Evolutionary conservation across 2,797 vertebrate genomes (phyloP).

Genomic region (Brachymystax lenok): DNA sequence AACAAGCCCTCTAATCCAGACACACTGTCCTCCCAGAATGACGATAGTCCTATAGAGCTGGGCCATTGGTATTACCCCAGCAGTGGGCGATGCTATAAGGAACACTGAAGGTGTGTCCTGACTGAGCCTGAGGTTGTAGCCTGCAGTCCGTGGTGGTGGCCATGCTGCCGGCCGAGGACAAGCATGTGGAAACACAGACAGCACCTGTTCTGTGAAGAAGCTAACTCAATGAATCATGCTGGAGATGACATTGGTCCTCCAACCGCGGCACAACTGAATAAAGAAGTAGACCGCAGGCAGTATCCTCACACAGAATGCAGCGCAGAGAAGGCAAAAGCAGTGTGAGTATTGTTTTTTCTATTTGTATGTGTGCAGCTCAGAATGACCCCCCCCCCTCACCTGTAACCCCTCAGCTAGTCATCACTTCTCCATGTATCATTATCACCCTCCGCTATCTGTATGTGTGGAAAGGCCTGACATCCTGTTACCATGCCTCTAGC

Average conservation of each 20-base stretch:
- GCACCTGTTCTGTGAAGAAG: background rate
- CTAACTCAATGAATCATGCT: background rate
- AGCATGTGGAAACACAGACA: background rate
- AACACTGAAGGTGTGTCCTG: background rate
- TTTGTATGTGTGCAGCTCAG: background rate
- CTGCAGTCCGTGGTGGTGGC: background rate
- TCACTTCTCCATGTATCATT: slow-evolving; percentile 28
- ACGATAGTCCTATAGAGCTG: slow-evolving; percentile 15
- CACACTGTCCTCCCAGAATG: background rate
- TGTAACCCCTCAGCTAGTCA: slow-evolving; percentile 11
- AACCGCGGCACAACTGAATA: background rate
- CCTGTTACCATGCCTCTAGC: slow-evolving; percentile 32
- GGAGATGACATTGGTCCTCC: background rate
- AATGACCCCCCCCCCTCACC: background rate
- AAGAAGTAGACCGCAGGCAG: background rate
- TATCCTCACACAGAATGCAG: background rate
- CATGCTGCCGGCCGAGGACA: background rate
- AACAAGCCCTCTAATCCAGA: background rate
- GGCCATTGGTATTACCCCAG: slow-evolving; percentile 1
- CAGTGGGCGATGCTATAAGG: background rate
- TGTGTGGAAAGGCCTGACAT: slow-evolving; percentile 27
- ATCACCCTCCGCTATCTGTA: slow-evolving; percentile 26
- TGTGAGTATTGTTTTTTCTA: background rate
- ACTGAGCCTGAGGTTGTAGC: background rate
- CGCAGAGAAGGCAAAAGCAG: background rate